Evolutionary conservation across 2,888 invertebrate genomes (phyloP), one percentile per base, ranked within the genome.

Genomic region (Cheilosia scutellata): DNA sequence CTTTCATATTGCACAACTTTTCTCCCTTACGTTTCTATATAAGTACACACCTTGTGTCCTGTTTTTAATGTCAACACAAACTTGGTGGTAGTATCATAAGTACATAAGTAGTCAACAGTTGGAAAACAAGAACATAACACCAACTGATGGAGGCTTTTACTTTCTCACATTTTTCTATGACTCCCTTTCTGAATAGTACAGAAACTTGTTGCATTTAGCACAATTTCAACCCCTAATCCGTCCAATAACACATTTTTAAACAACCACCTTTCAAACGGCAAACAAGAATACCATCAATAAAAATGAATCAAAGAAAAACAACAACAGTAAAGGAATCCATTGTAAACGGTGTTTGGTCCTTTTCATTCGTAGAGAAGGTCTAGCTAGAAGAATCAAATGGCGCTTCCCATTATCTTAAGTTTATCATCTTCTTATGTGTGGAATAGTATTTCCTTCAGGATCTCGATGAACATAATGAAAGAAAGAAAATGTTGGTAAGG

Each of bases 71-170:
- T 25, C 44, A 70, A 25, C 29, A 57, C n/a, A 4, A 29, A 44
- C 42, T 57, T 70, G 47, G 1, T 40, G 47, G 1, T 40, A 40
- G 47, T 42, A 47, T 16, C 27, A 16, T 33, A 58, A 47, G 47
- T 37, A 49, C 27, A 51, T 60, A 77, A 68, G 33, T 25, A 44
- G 27, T 5, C 53, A 77, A 77, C 76, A 68, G 60, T 60, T 76
- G 58, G 33, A 44, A 40, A 72, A 53, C 60, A 53, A 5, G 16
- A 31, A 40, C n/a, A 60, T 51, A 40, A 60, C 60, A 49, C 29
- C 42, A 13, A 27, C 58, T 27, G 1, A 40, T 6, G 20, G 31
- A 31, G 31, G 33, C 37, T 11, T 4, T 20, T 27, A 40, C 29
- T 7, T 16, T n/a, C 25, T n/a, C 25, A 9, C 16, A 4, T 20